A percentile compares a stretch with the other conserved stretches of the same genome.
phyloP scores from a whole-genome alignment of 2,888 invertebrate genomes.

The Prionchulus punctatus region DNA sequence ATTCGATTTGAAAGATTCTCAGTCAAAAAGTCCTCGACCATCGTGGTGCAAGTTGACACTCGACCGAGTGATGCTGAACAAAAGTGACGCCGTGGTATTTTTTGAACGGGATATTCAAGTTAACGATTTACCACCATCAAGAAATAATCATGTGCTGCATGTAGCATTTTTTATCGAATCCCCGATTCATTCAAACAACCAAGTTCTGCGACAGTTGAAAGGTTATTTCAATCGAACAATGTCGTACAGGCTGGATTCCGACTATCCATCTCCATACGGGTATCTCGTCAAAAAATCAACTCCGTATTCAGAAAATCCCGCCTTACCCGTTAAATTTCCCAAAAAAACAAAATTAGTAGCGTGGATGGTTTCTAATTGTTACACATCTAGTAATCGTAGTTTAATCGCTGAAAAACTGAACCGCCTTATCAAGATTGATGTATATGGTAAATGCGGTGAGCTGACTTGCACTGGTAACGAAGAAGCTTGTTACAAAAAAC shows the following conservation, averaged over 20 bases:
- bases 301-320: not conserved
- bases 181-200: not conserved
- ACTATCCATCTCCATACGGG: conserved; percentile 9
- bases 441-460: conserved; percentile 4
- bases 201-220: not conserved
- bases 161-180: conserved; percentile 1
- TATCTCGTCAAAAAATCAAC: not conserved
- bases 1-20: not conserved
- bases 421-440: not conserved
- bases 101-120: not conserved
- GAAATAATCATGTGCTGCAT: not conserved
- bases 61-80: not conserved
- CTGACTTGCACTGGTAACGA: not conserved
- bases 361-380: conserved; percentile 6
- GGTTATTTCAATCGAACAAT: conserved; percentile 9
- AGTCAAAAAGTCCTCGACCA: not conserved
- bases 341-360: conserved; percentile 1
- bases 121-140: not conserved
- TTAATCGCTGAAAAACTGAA: not conserved
- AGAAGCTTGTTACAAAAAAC: conserved; percentile 1
- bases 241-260: conserved; percentile 9
- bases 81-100: not conserved
- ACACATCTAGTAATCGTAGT: not conserved
- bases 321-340: not conserved
- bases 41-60: conserved; percentile 4